A percentile compares a stretch with the other conserved stretches of the same genome.
Conservation (phyloP, 1,140 invertebrate species). For the Caerostris darwini region DNA sequence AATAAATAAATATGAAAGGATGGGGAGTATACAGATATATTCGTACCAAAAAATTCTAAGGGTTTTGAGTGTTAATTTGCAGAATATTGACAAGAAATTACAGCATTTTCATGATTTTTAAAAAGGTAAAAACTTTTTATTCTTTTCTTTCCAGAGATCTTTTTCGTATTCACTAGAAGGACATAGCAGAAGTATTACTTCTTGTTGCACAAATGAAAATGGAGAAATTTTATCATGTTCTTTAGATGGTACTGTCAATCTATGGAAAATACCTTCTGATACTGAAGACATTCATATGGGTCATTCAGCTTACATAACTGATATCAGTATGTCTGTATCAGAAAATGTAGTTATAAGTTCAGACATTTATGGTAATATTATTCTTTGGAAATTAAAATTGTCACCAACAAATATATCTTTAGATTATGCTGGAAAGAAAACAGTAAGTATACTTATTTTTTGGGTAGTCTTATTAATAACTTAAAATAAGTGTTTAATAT, state of each 20-base stretch:
- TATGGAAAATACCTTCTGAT: slow-evolving; percentile 50
- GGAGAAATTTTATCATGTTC: slow-evolving; percentile 65
- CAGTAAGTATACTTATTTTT: slow-evolving; percentile 31
- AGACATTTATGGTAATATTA: slow-evolving; percentile 54
- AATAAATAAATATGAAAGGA: too few relatives aligned
- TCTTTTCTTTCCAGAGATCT: slow-evolving; percentile 30
- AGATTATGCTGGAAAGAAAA: slow-evolving; percentile 54
- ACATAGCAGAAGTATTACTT: slow-evolving; percentile 68
- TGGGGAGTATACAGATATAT: too few relatives aligned
- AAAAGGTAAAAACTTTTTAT: background rate
- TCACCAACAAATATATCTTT: background rate
- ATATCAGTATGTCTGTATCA: background rate
- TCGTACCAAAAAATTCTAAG: too few relatives aligned
- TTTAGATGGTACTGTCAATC: slow-evolving; percentile 67
- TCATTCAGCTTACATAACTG: slow-evolving; percentile 36
- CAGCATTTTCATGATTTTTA: too few relatives aligned
- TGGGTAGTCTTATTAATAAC: too few relatives aligned
- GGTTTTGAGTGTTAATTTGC: too few relatives aligned
- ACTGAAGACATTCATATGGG: background rate
- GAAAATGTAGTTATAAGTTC: background rate
- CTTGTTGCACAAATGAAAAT: slow-evolving; percentile 44
- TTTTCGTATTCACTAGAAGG: slow-evolving; percentile 67
- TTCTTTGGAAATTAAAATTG: slow-evolving; percentile 50
- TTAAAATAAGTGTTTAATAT: too few relatives aligned
- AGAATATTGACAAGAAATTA: too few relatives aligned